A percentile compares a stretch with the other conserved stretches of the same genome.
Evolutionary conservation across 1,140 invertebrate species (phyloP).

Genomic region (Apis dorsata): DNA sequence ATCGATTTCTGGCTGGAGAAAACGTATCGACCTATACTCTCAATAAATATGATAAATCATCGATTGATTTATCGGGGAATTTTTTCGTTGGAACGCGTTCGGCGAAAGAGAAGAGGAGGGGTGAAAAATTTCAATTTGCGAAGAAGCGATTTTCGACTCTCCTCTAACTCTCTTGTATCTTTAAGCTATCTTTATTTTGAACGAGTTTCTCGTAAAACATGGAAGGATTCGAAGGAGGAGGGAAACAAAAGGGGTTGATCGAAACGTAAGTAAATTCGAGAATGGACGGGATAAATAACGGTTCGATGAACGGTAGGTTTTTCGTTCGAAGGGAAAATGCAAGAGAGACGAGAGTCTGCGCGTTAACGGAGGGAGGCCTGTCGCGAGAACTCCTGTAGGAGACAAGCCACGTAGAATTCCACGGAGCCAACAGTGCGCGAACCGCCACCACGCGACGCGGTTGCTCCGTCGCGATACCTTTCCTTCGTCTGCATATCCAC

Average conservation of each 20-base stretch:
- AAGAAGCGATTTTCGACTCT: background rate
- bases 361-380: conserved; percentile 43
- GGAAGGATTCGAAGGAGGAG: no score
- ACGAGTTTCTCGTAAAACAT: no score
- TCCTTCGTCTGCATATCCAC: background rate
- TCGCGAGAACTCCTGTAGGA: conserved; percentile 61
- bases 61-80: background rate
- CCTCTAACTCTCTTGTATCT: background rate
- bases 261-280: background rate
- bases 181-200: no score
- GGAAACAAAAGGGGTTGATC: background rate
- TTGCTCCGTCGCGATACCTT: conserved; percentile 47
- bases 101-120: background rate
- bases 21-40: no score
- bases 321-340: conserved; percentile 14
- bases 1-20: no score
- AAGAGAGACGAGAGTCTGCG: conserved; percentile 60
- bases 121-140: background rate
- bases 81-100: background rate
- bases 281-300: background rate
- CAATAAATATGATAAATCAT: background rate
- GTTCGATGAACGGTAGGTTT: background rate
- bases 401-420: conserved; percentile 57
- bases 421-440: conserved; percentile 69
- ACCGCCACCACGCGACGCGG: conserved; percentile 73